Evolutionary conservation across 2,113 vertebrate genomes (phyloP), one percentile per base, ranked within the genome.

Genomic region (Scomber scombrus): DNA sequence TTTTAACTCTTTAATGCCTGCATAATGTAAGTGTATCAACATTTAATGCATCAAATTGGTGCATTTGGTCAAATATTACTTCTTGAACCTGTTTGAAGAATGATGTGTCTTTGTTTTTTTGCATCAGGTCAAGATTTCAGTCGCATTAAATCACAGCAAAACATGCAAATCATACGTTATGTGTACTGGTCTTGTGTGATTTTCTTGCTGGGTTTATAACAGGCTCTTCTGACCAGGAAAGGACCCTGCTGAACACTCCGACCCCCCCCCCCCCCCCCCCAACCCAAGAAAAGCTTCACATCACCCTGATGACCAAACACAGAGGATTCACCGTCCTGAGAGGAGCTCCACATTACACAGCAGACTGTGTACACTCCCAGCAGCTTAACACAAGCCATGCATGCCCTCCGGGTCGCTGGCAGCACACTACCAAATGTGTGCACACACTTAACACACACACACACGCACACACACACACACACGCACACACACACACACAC

Each of bases 341-440:
- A 56, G 43, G 31, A 71, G 26, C 69, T 61, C 34, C 34, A 63
- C 26, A 3, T 55, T 8, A 31, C 61, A 68, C 29, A 52, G 34
- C 31, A 50, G 12, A 65, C 65, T 64, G 40, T 65, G 66, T 12
- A 40, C 40, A 7, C 11, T 58, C 49, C 15, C 69, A 71, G 64
- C 55, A 71, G 66, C 57, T 15, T 8, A 9, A 68, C 46, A 65
- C 54, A 89, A 85, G 84, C 81, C 86, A 84, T 91, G 86, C 81
- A 84, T 3, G 61, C 56, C 50, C 56, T 45, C 16, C 16, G 57
- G 31, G 29, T 46, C 16, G 67, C 66, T 3, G 18, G 46, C 31
- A 65, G 65, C 79, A 56, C 50, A 12, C 23, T 5, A 16, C 60
- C 31, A 61, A 18, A 72, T 8, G 40, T 45, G 9, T 13, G 46